phyloP scores from a whole-genome alignment of 2,888 invertebrate genomes.

The Coelinius sp. region DNA sequence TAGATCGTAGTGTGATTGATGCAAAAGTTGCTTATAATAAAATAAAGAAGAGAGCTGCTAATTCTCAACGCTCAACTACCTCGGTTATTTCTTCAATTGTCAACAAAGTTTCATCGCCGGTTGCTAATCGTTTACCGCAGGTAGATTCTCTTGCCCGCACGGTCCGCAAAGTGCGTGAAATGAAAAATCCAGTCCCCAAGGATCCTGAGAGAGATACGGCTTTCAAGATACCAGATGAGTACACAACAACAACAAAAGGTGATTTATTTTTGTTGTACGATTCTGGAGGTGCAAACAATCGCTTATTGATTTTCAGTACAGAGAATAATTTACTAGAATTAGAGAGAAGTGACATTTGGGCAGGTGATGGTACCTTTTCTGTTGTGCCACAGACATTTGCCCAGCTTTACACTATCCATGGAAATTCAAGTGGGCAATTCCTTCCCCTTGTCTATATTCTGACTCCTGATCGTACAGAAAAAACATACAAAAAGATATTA shows the following conservation, averaged over 20 bases:
- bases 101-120: not conserved
- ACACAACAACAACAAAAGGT: constrained; percentile 10
- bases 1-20: not conserved
- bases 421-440: constrained; percentile 16
- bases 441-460: constrained; percentile 20
- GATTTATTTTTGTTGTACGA: constrained; percentile 24
- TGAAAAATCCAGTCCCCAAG: not conserved
- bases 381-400: not conserved
- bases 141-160: not conserved
- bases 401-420: constrained; percentile 9
- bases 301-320: constrained; percentile 29
- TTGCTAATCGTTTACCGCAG: not conserved
- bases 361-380: constrained; percentile 28
- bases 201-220: not conserved
- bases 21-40: not conserved
- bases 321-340: constrained; percentile 24
- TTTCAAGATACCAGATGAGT: constrained; percentile 12
- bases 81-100: not conserved
- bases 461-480: not conserved
- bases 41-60: not conserved
- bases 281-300: constrained; percentile 2
- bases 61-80: not conserved
- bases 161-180: not conserved
- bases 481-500: constrained; percentile 4
- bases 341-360: constrained; percentile 16